Conservation (phyloP, 2,797 vertebrate genomes). For the Enteromius fasciolatus region DNA sequence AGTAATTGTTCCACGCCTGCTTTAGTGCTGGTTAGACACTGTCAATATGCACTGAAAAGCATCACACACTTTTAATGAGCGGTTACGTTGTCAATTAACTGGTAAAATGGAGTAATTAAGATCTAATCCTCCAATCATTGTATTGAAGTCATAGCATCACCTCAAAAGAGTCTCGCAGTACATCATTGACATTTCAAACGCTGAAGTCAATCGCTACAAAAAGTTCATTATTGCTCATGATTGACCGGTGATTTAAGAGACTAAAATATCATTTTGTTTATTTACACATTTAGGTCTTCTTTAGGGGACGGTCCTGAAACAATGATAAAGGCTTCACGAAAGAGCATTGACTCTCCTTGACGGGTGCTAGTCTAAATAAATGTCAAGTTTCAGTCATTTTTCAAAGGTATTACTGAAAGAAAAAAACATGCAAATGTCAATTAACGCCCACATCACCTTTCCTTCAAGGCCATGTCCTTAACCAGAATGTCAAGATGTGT, state of each 20-base stretch:
- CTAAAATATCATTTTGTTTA: constrained; percentile 10
- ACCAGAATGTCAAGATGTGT: neutral
- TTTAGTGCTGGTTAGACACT: constrained; percentile 40
- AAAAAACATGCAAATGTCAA: constrained; percentile 37
- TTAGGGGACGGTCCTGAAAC: neutral
- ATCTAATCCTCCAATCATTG: constrained; percentile 51
- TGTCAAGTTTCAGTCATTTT: constrained; percentile 23
- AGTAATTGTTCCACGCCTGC: constrained; percentile 50
- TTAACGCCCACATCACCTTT: constrained; percentile 25
- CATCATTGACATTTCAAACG: constrained; percentile 9
- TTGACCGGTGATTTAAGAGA: constrained; percentile 2
- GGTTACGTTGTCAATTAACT: constrained; percentile 47
- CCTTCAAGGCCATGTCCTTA: constrained; percentile 6
- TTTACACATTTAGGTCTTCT: constrained; percentile 10
- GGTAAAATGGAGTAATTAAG: constrained; percentile 52
- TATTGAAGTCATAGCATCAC: constrained; percentile 33
- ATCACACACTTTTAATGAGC: constrained; percentile 38
- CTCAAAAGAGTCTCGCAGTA: neutral
- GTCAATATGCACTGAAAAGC: constrained; percentile 52
- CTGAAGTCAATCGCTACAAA: constrained; percentile 2
- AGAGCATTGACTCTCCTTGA: neutral
- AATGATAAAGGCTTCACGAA: constrained; percentile 19
- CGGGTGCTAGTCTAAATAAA: constrained; percentile 36
- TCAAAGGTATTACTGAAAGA: constrained; percentile 19
- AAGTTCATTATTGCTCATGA: constrained; percentile 18